Conservation (phyloP, 2,113 vertebrate genomes). For the Manacus vitellinus region DNA sequence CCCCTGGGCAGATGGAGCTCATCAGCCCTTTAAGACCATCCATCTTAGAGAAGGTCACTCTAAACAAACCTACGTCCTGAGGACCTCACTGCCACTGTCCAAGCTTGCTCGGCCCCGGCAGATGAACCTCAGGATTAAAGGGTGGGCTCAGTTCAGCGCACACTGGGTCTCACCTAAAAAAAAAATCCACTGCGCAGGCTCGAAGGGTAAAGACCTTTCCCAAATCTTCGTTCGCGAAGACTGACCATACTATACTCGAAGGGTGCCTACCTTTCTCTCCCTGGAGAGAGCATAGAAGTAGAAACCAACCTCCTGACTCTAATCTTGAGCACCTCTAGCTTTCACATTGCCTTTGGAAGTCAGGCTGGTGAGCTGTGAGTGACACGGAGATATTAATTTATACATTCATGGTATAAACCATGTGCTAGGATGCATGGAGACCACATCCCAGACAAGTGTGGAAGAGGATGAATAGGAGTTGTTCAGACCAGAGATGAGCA, state of each 20-base stretch:
- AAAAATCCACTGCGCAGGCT: too few relatives aligned
- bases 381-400: not conserved
- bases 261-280: not conserved
- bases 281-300: not conserved
- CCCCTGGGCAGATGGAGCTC: too few relatives aligned
- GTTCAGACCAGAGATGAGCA: not conserved
- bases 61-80: too few relatives aligned
- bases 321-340: not conserved
- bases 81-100: too few relatives aligned
- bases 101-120: too few relatives aligned
- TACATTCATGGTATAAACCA: not conserved
- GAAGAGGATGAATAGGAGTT: not conserved
- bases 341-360: not conserved
- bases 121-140: too few relatives aligned
- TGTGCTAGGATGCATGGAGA: not conserved
- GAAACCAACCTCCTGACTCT: not conserved
- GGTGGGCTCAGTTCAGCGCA: too few relatives aligned
- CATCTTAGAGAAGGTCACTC: too few relatives aligned
- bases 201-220: too few relatives aligned
- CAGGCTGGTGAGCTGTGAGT: not conserved
- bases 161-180: too few relatives aligned
- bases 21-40: too few relatives aligned
- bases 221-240: too few relatives aligned
- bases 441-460: not conserved
- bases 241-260: not conserved